These are phyloP conservation scores for Urocyon cinereoargenteus DNA, from an alignment of 2,797 vertebrate species.

Conservation along the genomic window DNA sequence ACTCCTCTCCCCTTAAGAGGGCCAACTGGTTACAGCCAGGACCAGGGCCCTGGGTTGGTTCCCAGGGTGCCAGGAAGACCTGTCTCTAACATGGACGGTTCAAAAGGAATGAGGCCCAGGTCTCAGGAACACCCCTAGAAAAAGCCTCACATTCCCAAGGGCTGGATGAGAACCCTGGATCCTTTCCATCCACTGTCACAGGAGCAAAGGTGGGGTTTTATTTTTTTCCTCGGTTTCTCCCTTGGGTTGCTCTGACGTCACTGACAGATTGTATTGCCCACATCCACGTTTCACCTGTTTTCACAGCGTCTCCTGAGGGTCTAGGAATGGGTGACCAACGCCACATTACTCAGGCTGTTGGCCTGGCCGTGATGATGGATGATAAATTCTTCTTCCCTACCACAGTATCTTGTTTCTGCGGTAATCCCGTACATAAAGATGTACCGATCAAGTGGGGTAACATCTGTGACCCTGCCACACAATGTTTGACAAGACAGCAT, in stretches of 20 bases:
- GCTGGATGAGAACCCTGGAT: not conserved
- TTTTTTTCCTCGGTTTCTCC: no score
- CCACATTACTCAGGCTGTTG: no score
- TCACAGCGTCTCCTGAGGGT: not conserved
- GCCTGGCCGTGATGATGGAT: not conserved
- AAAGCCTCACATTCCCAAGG: not conserved
- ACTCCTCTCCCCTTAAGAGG: not conserved
- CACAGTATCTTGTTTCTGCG: not conserved
- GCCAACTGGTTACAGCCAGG: not conserved
- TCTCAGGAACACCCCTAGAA: not conserved
- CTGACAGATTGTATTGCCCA: not conserved
- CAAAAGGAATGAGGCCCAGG: not conserved
- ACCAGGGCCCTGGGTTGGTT: not conserved
- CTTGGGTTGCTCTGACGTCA: not conserved
- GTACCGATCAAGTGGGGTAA: not conserved
- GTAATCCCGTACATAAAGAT: not conserved
- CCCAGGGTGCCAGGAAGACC: not conserved
- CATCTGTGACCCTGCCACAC: not conserved
- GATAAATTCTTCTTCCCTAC: not conserved
- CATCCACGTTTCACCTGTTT: fast-evolving
- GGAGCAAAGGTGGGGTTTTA: not conserved
- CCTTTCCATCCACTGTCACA: not conserved
- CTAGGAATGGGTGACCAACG: not conserved
- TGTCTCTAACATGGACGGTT: not conserved
- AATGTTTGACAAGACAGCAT: not conserved